These are phyloP conservation scores for Pseudomugil tenellus DNA, from an alignment of 2,797 vertebrate genomes.

Conservation along the genomic window DNA sequence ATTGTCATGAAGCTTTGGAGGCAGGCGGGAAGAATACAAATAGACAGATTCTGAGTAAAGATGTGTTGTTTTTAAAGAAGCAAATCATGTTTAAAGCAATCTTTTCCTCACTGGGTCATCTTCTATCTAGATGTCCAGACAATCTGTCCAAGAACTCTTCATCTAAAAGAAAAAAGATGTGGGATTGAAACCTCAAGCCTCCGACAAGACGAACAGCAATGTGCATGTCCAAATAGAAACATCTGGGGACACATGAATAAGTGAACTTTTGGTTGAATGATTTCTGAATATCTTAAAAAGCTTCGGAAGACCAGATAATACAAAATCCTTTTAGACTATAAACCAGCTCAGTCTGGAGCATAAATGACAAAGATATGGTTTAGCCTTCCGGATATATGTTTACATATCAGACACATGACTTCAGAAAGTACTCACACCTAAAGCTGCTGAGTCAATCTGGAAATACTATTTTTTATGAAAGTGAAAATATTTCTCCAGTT, in stretches of 20 bases:
- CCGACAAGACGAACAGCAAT: neutral
- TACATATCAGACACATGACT: neutral
- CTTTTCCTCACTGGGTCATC: conserved; percentile 49
- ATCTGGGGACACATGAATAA: neutral
- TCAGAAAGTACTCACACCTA: too few species aligned
- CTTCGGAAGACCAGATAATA: neutral
- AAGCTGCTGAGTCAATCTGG: too few species aligned
- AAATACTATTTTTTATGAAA: neutral
- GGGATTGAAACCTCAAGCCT: conserved; percentile 40
- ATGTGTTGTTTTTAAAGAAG: conserved; percentile 59
- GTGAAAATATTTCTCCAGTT: neutral
- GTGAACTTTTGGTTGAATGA: neutral
- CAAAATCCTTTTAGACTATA: neutral
- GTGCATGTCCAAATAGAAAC: neutral
- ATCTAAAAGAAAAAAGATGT: conserved; percentile 28
- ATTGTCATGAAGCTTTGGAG: conserved; percentile 67
- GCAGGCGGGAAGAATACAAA: conserved; percentile 67
- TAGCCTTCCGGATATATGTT: neutral
- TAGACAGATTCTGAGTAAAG: conserved; percentile 59
- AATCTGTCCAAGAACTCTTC: conserved; percentile 49
- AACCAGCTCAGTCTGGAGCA: neutral
- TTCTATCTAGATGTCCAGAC: conserved; percentile 50
- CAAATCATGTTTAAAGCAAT: conserved; percentile 57
- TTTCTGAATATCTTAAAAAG: neutral
- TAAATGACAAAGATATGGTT: neutral